Evolutionary conservation across 1,140 invertebrate species (phyloP).

Genomic region (Apis cerana): DNA sequence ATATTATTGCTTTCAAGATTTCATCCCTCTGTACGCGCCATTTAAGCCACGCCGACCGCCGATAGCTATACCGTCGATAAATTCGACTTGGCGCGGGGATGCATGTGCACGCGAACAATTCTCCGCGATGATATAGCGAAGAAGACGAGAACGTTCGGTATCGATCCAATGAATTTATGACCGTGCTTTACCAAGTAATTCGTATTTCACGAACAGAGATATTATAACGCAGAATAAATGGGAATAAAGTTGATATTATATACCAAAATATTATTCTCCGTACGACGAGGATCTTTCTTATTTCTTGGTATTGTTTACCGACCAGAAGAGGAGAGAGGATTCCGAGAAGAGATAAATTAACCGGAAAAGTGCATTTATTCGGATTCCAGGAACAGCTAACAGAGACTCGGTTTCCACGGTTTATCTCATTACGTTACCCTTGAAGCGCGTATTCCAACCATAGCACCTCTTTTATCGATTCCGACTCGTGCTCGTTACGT

Average conservation of each 20-base stretch:
- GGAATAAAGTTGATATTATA: no score
- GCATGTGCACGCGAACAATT: neutral
- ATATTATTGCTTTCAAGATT: constrained; percentile 65
- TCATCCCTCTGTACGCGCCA: constrained; percentile 23
- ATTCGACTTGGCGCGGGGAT: neutral
- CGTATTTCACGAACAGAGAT: no score
- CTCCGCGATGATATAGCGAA: neutral
- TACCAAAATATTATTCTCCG: no score
- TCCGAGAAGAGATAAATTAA: neutral
- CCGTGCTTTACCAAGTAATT: neutral
- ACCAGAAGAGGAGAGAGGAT: neutral
- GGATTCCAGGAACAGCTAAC: no score
- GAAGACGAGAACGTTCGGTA: neutral
- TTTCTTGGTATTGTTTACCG: neutral
- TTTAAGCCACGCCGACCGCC: neutral
- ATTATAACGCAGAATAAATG: no score
- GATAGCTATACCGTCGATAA: neutral
- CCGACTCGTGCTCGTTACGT: neutral
- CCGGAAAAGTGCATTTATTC: neutral
- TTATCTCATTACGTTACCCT: no score
- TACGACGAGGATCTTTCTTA: no score
- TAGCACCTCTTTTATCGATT: no score
- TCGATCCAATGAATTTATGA: neutral
- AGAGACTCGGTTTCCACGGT: no score
- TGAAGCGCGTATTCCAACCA: no score